A percentile compares a stretch with the other conserved stretches of the same genome.
These are phyloP conservation scores for Porites lobata DNA, from an alignment of 92 coral and sea anemone species.

Conservation along the genomic window DNA sequence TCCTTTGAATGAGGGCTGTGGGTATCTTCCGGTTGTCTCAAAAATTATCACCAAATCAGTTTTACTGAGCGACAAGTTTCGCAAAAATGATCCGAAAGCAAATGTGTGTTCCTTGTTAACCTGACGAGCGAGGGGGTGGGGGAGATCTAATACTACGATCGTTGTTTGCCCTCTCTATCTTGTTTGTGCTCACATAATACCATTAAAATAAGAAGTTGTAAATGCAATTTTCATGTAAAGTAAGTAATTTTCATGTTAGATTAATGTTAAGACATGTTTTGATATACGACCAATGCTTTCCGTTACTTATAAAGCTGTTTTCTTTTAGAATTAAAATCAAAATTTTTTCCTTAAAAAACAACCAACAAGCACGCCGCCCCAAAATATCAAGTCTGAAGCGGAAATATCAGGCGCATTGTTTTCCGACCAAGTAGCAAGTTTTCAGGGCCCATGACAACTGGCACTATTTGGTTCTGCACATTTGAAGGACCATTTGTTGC, in stretches of 20 bases:
- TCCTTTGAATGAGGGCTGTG: background rate
- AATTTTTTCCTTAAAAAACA: background rate
- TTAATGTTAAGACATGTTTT: background rate
- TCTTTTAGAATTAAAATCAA: background rate
- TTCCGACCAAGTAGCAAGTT: background rate
- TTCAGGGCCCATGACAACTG: too few relatives aligned
- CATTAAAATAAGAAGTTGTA: background rate
- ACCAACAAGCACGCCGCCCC: background rate
- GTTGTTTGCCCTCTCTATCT: constrained; percentile 14
- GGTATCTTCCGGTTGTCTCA: constrained; percentile 26
- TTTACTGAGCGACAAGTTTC: background rate
- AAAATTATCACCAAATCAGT: constrained; percentile 10
- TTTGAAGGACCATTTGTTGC: too few relatives aligned
- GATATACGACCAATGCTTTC: too few relatives aligned
- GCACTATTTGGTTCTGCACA: too few relatives aligned
- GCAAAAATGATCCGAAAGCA: background rate
- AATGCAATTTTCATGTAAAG: background rate
- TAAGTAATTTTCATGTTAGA: background rate
- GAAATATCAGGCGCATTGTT: background rate
- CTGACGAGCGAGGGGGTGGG: background rate
- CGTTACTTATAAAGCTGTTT: background rate
- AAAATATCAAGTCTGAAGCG: constrained; percentile 3
- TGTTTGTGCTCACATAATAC: background rate
- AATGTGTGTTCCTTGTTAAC: background rate
- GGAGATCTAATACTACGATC: background rate